Evolutionary conservation across 2,797 vertebrate genomes (phyloP), one percentile per base, ranked within the genome.

Genomic region (Pelobates cultripes): DNA sequence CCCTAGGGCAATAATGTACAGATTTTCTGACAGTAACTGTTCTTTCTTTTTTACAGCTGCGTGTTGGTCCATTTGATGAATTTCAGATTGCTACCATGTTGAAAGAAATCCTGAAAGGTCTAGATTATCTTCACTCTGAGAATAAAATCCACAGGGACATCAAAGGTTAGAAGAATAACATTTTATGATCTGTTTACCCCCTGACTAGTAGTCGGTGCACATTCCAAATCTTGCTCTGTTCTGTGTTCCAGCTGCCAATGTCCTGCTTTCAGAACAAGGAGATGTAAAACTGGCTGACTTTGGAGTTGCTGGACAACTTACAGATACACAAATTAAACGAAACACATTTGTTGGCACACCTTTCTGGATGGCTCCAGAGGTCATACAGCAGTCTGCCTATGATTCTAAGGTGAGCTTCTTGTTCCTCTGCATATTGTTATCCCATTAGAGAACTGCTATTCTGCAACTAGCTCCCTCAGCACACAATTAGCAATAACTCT

Each of bases 121-220:
- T 95, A 70, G 94, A 95, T 86, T 95, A 95, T 86, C 88, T 95
- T 51, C 94, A 95, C 86, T 95, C 94, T 14, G 94, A 95, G 88
- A 95, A 94, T 90, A 95, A 95, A 91, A 95, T 95, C 86, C 94
- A 95, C 89, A 93, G 94, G 85, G 94, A 95, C 87, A 95, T 95
- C 87, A 95, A 95, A 94, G 94, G 94, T 95, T 80, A n/a, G 57
- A 12, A 73, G 79, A 7, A 10, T 9, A 55, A 78, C 3, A 42
- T 45, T 74, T 72, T 70, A 15, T 41, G 61, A 51, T 70, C 9
- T 80, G 6, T 71, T n/a, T 47, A 44, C 45, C 73, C 45, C 66
- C 57, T 47, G 68, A 43, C 72, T 70, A 42, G 5, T 43, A 63
- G 12, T 17, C 6, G 53, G 61, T 17, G 13, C 4, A 13, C 55